Conservation (phyloP, 2,797 vertebrate genomes). For the Spatula versicolor region DNA sequence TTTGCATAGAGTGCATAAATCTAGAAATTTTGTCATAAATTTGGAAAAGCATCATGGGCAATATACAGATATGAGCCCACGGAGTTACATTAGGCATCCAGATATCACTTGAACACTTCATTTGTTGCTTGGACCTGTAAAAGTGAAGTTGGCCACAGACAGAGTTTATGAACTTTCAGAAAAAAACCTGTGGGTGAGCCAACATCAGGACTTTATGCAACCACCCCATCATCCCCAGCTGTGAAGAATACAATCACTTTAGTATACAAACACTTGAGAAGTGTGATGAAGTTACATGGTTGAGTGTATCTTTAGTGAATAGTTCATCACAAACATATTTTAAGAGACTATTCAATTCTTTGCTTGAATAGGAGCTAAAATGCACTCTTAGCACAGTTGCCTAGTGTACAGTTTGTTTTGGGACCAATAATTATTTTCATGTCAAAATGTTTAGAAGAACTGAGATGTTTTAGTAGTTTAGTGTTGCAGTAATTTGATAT, state of each 20-base stretch:
- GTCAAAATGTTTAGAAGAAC: not conserved
- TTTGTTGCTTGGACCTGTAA: not conserved
- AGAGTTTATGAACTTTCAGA: not conserved
- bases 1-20: not conserved
- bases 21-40: not conserved
- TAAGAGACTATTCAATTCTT: not conserved
- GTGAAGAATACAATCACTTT: not conserved
- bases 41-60: not conserved
- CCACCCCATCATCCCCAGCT: not conserved
- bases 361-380: not conserved
- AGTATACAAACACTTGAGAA: not conserved
- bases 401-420: not conserved
- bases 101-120: not conserved
- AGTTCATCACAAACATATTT: not conserved
- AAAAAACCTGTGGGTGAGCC: not conserved
- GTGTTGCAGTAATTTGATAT: not conserved
- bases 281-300: not conserved
- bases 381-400: not conserved
- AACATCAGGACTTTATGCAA: not conserved
- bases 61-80: not conserved
- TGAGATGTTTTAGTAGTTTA: not conserved
- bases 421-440: not conserved
- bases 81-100: not conserved
- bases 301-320: not conserved
- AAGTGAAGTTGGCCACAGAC: not conserved